phyloP scores from a whole-genome alignment of 1,140 invertebrate species.

The Drosophila repletoides region DNA sequence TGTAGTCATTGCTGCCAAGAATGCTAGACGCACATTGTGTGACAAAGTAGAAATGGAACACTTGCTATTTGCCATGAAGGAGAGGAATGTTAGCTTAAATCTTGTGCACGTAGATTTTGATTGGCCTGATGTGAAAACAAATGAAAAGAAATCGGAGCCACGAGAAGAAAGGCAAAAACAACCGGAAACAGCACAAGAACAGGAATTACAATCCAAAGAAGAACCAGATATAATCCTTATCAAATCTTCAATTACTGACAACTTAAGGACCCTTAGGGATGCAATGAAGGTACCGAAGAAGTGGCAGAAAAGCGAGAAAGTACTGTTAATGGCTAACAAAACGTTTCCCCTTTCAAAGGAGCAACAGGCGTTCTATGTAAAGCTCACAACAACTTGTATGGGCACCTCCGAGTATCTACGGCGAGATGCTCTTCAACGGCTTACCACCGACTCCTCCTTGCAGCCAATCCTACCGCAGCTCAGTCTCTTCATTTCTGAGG shows the following conservation, averaged over 20 bases:
- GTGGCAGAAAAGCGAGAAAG: constrained; percentile 24
- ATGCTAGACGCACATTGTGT: background rate
- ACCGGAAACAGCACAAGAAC: background rate
- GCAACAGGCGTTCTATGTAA: constrained; percentile 25
- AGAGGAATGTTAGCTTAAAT: background rate
- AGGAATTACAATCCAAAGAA: background rate
- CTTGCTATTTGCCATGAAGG: background rate
- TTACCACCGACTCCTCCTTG: constrained; percentile 28
- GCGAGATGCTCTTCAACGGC: background rate
- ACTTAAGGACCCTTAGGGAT: background rate
- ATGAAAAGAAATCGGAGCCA: no score
- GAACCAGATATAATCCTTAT: no score
- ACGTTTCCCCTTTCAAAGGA: constrained; percentile 28
- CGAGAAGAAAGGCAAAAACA: background rate
- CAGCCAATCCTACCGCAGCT: constrained; percentile 24
- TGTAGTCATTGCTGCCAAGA: background rate
- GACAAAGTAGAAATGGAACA: constrained; percentile 5
- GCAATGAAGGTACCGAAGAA: no score
- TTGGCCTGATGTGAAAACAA: background rate
- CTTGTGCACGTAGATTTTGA: background rate
- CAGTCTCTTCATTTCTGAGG: constrained; percentile 22
- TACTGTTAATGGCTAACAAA: constrained; percentile 12
- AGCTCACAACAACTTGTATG: constrained; percentile 23
- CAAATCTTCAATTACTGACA: no score
- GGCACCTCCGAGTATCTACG: constrained; percentile 1